Base-by-base conservation (phyloP, 2,888 invertebrate species). In the Tortricodes alternella region DNA sequence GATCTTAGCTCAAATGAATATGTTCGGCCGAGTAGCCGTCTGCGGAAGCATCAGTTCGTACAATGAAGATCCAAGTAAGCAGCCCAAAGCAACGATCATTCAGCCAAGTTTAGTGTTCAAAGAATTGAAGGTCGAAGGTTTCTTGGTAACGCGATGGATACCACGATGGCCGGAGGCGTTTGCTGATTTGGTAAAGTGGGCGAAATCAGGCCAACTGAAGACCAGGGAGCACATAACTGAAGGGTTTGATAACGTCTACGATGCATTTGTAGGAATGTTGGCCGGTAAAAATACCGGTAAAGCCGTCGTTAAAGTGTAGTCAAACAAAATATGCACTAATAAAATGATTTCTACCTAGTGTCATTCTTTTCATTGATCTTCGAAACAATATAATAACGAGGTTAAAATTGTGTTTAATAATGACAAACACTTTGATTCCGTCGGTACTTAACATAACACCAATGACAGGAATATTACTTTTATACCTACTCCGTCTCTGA, bases 41-140 rank as follows among this genome's bases (percentile, higher is more conserved):
- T 94, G 94, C 67, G 95, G 95, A 11, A 89, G 92, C 13, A 94
- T 94, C 60, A 92, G 93, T 23, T 68, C 84, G 1, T 94, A 94
- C 69, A 87, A 87, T 58, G 81, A 76, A 0, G 72, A 78, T 43
- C 24, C 56, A 1, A 51, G 34, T 0, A 60, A 76, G 11, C 34
- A 67, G 48, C 77, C 83, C 0, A 83, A 81, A 66, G 85, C 82
- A 0, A 68, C 74, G 0, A 78, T 93, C 23, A 44, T 94, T 18
- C 92, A 92, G 65, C 81, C 84, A 0, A 64, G 74, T 2, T 67
- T 93, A 13, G 74, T 93, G 0, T 74, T 74, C 19, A 88, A 92
- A 11, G 85, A 93, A 68, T 67, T 94, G 29, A 89, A 80, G 62
- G 81, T 94, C 70, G 91, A 93, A 76, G 94, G 94, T 2, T 93